phyloP scores from a whole-genome alignment of 1,140 invertebrate species.

The Nebria ingens region DNA sequence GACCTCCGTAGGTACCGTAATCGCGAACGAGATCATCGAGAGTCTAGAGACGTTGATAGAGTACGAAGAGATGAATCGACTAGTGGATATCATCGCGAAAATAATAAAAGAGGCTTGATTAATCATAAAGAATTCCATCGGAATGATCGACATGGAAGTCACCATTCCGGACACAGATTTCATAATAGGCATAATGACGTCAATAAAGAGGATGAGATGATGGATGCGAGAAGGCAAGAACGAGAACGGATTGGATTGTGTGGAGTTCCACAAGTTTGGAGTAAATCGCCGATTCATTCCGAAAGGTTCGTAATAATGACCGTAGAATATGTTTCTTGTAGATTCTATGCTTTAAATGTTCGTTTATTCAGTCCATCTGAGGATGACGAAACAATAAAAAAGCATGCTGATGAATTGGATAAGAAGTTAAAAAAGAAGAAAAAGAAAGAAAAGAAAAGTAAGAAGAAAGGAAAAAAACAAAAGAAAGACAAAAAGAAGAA shows the following conservation, averaged over 20 bases:
- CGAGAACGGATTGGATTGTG: conserved; percentile 60
- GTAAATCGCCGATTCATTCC: conserved; percentile 53
- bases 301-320: conserved; percentile 37
- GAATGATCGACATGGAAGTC: background rate
- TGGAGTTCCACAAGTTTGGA: conserved; percentile 58
- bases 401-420: conserved; percentile 42
- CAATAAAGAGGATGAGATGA: conserved; percentile 40
- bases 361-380: conserved; percentile 33
- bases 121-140: background rate
- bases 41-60: background rate
- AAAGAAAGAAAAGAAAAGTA: conserved; percentile 37
- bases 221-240: conserved; percentile 54
- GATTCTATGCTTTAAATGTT: conserved; percentile 15
- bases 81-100: background rate
- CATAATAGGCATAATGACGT: background rate
- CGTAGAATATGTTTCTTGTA: conserved; percentile 10
- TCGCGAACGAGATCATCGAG: background rate
- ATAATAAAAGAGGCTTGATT: background rate
- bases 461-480: conserved; percentile 34
- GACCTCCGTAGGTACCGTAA: background rate
- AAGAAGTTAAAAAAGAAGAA: conserved; percentile 29
- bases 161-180: background rate
- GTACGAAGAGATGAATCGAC: background rate
- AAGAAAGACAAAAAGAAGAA: conserved; percentile 37
- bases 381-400: conserved; percentile 39